Conservation (phyloP, 2,113 vertebrate species). For the Ictalurus furcatus region DNA sequence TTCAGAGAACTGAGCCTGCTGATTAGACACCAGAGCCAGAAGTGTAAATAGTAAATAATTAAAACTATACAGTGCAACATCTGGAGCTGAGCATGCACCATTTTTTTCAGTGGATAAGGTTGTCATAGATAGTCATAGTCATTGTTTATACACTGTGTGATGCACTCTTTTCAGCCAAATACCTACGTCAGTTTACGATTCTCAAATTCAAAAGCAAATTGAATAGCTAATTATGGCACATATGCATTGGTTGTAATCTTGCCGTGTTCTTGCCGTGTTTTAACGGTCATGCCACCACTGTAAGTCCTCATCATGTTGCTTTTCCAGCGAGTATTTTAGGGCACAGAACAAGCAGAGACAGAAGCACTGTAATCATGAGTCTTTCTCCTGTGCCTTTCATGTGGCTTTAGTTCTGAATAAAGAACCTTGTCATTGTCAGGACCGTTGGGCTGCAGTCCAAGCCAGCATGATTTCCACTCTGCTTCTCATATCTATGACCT, state of each 20-base stretch:
- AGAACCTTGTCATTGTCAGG: conserved; percentile 50
- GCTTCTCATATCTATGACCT: conserved; percentile 45
- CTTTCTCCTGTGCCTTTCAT: conserved; percentile 51
- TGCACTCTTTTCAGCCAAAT: background rate
- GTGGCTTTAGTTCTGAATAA: conserved; percentile 41
- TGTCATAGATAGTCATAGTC: background rate
- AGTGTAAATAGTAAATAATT: conserved; percentile 38
- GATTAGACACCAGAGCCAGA: conserved; percentile 28
- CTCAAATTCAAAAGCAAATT: background rate
- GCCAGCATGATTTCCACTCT: conserved; percentile 33
- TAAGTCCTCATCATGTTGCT: conserved; percentile 34
- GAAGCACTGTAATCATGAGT: conserved; percentile 46
- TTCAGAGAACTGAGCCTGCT: conserved; percentile 30
- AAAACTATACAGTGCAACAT: conserved; percentile 25
- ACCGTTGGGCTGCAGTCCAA: conserved; percentile 48
- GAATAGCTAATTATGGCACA: conserved; percentile 8
- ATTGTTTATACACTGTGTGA: background rate
- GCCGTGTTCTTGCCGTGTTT: conserved; percentile 25
- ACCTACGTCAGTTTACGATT: background rate
- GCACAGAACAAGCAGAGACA: conserved; percentile 18
- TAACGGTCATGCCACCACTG: conserved; percentile 52
- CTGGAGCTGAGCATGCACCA: conserved; percentile 3
- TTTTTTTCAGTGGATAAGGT: conserved; percentile 18
- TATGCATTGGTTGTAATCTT: background rate
- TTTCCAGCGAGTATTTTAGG: conserved; percentile 40